Base-by-base conservation (phyloP, 1,140 invertebrate species). In the Anoplolepis gracilipes region DNA sequence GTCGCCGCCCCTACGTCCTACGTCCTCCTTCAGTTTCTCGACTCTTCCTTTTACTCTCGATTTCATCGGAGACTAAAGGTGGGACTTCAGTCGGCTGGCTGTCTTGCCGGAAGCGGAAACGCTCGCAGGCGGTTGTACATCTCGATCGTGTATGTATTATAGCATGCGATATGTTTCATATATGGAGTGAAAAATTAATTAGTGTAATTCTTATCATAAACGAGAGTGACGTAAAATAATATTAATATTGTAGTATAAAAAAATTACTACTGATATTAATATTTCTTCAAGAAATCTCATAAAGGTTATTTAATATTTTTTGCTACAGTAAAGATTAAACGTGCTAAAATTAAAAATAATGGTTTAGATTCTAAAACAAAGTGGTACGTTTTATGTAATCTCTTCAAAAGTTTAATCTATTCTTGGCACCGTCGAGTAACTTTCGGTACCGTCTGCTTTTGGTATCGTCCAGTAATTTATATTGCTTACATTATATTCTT, bases 1-100 rank as follows among this genome's bases (percentile, higher is more conserved):
- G 39, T 57, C 33, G 53, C 11, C 53, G 33, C 11, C 62, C 30
- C 42, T 6, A 36, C 10, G 11, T n/a, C n/a, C n/a, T 49, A 22
- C 28, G 10, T 8, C 2, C 0, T 22, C 25, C 28, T 28, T n/a
- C 28, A 6, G 13, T 28, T 69, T 13, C 39, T 25, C 25, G 33
- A 57, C 6, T 65, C 55, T 64, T 10, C 7, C 22, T 22, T 19
- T 19, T 49, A 36, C 76, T 61, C 42, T 61, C 30, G 39, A 62
- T 85, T 72, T 85, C 42, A 2, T 67, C 49, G 76, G 53, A 11
- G 30, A 30, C n/a, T 25, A 16, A 13, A 42, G 2, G 62, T 61
- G 36, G 10, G 7, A 4, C 19, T 39, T 16, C 39, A 57, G 64
- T 81, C 42, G 6, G 28, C 13, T 65, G 46, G 16, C 1, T 49